Evolutionary conservation across 2,888 invertebrate genomes (phyloP), one percentile per base, ranked within the genome.

Genomic region (Adelognathus sp.): DNA sequence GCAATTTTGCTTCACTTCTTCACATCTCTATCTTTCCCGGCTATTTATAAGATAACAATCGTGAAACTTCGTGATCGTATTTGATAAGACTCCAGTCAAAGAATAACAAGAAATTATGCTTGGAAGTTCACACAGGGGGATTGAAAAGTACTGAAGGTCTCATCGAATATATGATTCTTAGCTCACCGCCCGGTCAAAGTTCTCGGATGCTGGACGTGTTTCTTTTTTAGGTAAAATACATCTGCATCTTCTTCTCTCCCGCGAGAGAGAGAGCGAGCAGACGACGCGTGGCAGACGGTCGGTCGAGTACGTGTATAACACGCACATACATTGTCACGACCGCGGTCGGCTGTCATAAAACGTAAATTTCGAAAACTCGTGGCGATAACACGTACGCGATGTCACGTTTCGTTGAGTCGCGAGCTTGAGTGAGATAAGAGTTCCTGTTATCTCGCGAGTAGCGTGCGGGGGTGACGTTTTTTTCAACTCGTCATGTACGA

Each of bases 191-290:
- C 33, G 36, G 3, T 11, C 36, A 36, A 11, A 36, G 9, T 36
- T 36, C 11, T 9, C 36, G 11, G 36, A 36, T n/a, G 0, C 39
- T n/a, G n/a, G n/a, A n/a, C n/a, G n/a, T n/a, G n/a, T n/a, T n/a
- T n/a, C 5, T 39, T 5, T 3, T 2, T 11, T 39, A 39, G 0
- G 5, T n/a, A n/a, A n/a, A n/a, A n/a, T n/a, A n/a, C n/a, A n/a
- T n/a, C n/a, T n/a, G n/a, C n/a, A n/a, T n/a, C n/a, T n/a, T n/a
- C n/a, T n/a, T n/a, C n/a, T n/a, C n/a, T n/a, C n/a, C n/a, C n/a
- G n/a, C n/a, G n/a, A n/a, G n/a, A n/a, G 46, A 46, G 46, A 39
- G 39, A n/a, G 39, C n/a, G 39, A 24, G 46, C 46, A 46, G 46
- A 46, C 46, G 11, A 24, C 24, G 46, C 24, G 9, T 46, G 21